Conservation (phyloP, 2,113 vertebrate species). For the Apteryx mantelli region DNA sequence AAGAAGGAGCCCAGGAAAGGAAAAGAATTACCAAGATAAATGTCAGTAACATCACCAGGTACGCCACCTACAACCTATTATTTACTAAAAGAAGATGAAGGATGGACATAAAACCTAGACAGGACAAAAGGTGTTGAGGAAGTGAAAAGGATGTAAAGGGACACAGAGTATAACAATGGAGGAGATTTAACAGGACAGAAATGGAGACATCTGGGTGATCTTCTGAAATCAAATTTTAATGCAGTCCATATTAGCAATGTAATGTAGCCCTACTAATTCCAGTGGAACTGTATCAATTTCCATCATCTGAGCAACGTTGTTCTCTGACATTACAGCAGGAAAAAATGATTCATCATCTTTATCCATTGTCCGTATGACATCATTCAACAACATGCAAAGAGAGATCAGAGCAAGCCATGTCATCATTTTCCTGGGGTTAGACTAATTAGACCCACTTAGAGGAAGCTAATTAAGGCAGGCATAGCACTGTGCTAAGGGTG, state of each 20-base stretch:
- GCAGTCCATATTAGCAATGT: not conserved
- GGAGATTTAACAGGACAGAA: not conserved
- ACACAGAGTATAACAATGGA: not conserved
- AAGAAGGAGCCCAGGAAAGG: not conserved
- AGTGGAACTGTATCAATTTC: not conserved
- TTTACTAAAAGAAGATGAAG: not conserved
- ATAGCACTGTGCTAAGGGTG: not conserved
- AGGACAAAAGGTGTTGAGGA: not conserved
- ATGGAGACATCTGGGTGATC: not conserved
- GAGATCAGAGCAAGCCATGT: not conserved
- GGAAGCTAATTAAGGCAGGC: not conserved
- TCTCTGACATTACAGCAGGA: not conserved
- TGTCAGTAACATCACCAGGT: not conserved
- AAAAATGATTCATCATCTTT: not conserved
- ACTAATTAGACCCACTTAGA: not conserved
- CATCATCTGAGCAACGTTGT: not conserved
- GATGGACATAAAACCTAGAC: not conserved
- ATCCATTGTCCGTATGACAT: not conserved
- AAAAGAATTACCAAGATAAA: not conserved
- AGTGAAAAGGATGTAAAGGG: not conserved
- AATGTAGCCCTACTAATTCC: not conserved
- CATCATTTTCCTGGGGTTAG: not conserved
- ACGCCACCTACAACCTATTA: not conserved
- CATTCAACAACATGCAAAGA: not conserved
- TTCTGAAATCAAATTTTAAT: not conserved